Conservation (phyloP, 2,888 invertebrate genomes). For the Boloria selene region DNA sequence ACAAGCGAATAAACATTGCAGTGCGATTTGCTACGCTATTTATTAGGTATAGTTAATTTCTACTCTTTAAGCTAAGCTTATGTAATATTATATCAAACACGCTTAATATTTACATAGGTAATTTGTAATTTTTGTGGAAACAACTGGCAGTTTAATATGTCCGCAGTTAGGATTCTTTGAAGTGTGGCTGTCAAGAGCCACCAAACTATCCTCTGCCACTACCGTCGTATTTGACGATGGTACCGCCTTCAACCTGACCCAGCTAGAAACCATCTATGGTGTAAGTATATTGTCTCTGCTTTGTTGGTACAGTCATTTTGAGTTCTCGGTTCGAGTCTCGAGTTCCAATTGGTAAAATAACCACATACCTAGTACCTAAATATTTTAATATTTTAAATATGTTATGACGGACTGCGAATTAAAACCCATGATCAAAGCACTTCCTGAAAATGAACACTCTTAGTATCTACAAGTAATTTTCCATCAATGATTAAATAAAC, state of each 20-base stretch:
- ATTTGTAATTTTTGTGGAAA: constrained; percentile 17
- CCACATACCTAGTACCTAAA: background rate
- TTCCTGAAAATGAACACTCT: background rate
- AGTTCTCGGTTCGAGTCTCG: no score
- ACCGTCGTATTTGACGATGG: constrained; percentile 95
- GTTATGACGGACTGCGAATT: background rate
- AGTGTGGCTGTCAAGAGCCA: constrained; percentile 94
- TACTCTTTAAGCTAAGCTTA: background rate
- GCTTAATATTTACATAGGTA: background rate
- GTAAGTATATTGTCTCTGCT: constrained; percentile 61
- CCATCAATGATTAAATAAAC: no score
- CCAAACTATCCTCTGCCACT: constrained; percentile 88
- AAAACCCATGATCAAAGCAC: no score
- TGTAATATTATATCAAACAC: background rate
- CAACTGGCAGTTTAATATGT: constrained; percentile 49
- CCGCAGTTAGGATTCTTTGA: constrained; percentile 93
- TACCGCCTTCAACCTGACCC: constrained; percentile 89
- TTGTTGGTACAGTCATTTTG: no score
- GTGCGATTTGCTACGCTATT: background rate
- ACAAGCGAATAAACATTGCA: background rate
- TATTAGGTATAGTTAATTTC: background rate
- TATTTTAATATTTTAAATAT: no score
- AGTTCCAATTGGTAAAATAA: background rate
- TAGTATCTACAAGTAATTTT: no score
- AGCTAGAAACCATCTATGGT: constrained; percentile 93